Conservation (phyloP, 1,140 invertebrate genomes). For the Teleopsis dalmanni region DNA sequence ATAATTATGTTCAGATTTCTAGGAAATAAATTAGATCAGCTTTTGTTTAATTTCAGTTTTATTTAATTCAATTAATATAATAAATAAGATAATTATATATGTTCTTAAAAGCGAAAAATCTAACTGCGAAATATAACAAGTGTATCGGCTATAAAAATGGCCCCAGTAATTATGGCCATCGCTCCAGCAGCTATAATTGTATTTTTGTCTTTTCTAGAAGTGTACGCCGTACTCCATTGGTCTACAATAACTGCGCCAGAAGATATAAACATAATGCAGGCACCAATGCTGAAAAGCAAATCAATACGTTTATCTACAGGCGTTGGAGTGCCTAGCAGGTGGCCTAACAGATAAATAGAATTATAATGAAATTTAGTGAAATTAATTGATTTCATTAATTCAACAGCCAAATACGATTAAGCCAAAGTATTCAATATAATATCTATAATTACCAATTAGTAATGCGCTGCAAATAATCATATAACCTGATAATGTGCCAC, state of each 20-base stretch:
- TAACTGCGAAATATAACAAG: constrained; percentile 57
- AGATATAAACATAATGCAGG: constrained; percentile 59
- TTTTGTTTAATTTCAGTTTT: too few species aligned
- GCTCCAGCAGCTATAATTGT: constrained; percentile 60
- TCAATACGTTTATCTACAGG: constrained; percentile 58
- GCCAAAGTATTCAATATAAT: background rate
- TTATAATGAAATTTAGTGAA: constrained; percentile 22
- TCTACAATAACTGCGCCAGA: constrained; percentile 59
- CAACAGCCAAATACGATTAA: background rate
- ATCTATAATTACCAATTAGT: constrained; percentile 47
- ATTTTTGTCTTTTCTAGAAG: constrained; percentile 45
- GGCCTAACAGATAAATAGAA: constrained; percentile 46
- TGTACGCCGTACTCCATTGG: constrained; percentile 34
- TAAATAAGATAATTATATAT: background rate
- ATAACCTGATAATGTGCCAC: constrained; percentile 55
- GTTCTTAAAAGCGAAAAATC: background rate
- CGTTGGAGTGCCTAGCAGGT: constrained; percentile 52
- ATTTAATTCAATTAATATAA: background rate
- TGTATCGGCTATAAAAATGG: constrained; percentile 60
- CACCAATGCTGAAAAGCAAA: constrained; percentile 63
- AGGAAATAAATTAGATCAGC: too few species aligned
- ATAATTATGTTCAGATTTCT: background rate
- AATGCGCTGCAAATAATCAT: constrained; percentile 54
- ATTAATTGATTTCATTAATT: background rate
- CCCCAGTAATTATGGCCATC: constrained; percentile 60